These are phyloP conservation scores for Arctopsyche grandis DNA, from an alignment of 1,140 invertebrate species.

Conservation along the genomic window DNA sequence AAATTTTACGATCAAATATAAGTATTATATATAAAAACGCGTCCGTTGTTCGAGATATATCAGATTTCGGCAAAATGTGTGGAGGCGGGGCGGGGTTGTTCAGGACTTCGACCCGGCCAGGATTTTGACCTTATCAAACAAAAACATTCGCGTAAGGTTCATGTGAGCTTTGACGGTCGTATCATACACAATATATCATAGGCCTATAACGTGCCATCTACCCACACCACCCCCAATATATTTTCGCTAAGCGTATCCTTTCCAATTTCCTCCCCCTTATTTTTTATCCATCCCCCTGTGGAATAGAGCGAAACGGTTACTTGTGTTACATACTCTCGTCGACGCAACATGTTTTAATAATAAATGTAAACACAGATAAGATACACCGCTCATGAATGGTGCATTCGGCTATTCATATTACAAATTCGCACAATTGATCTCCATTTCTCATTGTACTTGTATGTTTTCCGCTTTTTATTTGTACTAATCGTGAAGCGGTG, in stretches of 20 bases:
- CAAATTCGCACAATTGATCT: background rate
- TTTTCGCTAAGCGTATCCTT: conserved; percentile 42
- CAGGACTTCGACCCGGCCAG: too few relatives aligned
- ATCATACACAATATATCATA: conserved; percentile 7
- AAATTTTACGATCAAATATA: too few relatives aligned
- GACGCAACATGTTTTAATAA: conserved; percentile 17
- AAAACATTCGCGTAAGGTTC: conserved; percentile 36
- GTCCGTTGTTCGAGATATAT: too few relatives aligned
- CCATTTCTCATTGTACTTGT: background rate
- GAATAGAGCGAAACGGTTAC: background rate
- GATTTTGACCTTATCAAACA: conserved; percentile 40
- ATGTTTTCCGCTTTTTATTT: too few relatives aligned
- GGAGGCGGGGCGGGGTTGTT: too few relatives aligned
- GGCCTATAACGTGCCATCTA: background rate
- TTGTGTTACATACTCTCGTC: conserved; percentile 1
- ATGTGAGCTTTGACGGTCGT: conserved; percentile 22
- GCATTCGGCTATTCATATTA: conserved; percentile 5
- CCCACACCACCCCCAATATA: background rate
- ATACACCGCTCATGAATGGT: background rate
- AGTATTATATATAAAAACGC: too few relatives aligned
- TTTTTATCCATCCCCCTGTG: conserved; percentile 15
- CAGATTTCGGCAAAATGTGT: too few relatives aligned
- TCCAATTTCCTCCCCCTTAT: conserved; percentile 39
- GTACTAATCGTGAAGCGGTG: too few relatives aligned
- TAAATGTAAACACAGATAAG: conserved; percentile 11